Percentiles rank a stretch among this genome's conserved stretches.
These are phyloP conservation scores for Danio aesculapii DNA, from an alignment of 2,797 vertebrate genomes.

Conservation along the genomic window DNA sequence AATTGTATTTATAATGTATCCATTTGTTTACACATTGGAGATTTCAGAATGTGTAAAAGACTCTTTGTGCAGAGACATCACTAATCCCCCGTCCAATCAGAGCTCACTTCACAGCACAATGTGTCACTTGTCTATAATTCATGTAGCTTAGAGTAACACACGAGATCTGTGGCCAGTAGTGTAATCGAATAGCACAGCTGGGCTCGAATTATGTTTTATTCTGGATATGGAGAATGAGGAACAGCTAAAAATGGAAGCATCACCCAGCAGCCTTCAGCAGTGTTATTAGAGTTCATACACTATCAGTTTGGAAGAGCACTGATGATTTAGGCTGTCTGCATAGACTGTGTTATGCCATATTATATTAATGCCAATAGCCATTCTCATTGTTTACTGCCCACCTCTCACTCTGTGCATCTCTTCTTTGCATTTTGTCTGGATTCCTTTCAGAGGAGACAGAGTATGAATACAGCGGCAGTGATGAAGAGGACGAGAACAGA, in stretches of 20 bases:
- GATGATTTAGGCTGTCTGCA: slow-evolving; percentile 38
- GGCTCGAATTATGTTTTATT: slow-evolving; percentile 13
- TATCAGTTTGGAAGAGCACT: slow-evolving; percentile 13
- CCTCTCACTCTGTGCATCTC: background rate
- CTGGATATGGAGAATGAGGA: background rate
- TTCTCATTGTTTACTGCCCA: slow-evolving; percentile 31
- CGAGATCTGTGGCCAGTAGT: slow-evolving; percentile 2
- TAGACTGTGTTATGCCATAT: slow-evolving; percentile 21
- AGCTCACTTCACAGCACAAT: slow-evolving; percentile 11
- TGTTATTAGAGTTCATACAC: slow-evolving; percentile 26
- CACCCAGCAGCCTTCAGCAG: slow-evolving; percentile 29
- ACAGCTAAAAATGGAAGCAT: slow-evolving; percentile 22
- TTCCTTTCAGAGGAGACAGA: slow-evolving; percentile 88
- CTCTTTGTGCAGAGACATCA: background rate
- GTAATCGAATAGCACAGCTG: slow-evolving; percentile 25
- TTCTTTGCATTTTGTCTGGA: slow-evolving; percentile 19
- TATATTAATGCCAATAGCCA: slow-evolving; percentile 27
- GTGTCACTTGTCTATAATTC: slow-evolving; percentile 4
- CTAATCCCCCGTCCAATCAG: slow-evolving; percentile 13
- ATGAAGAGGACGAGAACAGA: slow-evolving; percentile 92
- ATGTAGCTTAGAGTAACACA: background rate
- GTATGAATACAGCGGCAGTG: slow-evolving; percentile 94
- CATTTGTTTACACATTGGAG: background rate
- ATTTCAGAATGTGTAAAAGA: background rate
- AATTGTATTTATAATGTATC: background rate